phyloP scores from a whole-genome alignment of 2,888 invertebrate genomes.

The Coelinius sp. region DNA sequence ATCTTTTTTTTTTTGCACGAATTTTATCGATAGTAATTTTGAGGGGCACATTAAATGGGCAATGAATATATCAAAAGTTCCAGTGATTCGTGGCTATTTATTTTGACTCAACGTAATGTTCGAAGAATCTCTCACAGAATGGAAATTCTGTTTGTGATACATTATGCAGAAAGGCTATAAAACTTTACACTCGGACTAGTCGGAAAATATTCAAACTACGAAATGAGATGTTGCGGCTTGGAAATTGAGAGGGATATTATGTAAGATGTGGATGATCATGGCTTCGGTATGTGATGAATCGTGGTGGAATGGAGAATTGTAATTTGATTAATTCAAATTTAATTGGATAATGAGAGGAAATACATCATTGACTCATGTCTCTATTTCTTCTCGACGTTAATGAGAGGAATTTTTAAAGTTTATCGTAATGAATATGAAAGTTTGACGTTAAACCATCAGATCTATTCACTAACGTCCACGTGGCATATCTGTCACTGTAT shows the following conservation, averaged over 20 bases:
- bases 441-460: background rate
- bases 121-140: background rate
- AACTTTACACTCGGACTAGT: background rate
- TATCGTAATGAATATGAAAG: background rate
- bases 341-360: background rate
- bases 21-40: background rate
- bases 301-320: background rate
- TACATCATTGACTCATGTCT: background rate
- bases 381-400: background rate
- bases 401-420: too few relatives aligned
- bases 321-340: background rate
- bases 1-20: background rate
- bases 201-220: background rate
- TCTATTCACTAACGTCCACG: slow-evolving; percentile 46
- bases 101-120: too few relatives aligned
- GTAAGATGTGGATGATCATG: background rate
- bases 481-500: slow-evolving; percentile 50
- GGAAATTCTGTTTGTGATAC: background rate
- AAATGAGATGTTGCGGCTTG: background rate
- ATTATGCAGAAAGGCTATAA: background rate
- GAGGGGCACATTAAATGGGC: background rate
- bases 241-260: background rate
- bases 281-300: background rate
- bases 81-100: background rate
- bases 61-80: background rate